Evolutionary conservation across 2,113 vertebrate species (phyloP), one percentile per base, ranked within the genome.

Genomic region (Mustelus asterias): DNA sequence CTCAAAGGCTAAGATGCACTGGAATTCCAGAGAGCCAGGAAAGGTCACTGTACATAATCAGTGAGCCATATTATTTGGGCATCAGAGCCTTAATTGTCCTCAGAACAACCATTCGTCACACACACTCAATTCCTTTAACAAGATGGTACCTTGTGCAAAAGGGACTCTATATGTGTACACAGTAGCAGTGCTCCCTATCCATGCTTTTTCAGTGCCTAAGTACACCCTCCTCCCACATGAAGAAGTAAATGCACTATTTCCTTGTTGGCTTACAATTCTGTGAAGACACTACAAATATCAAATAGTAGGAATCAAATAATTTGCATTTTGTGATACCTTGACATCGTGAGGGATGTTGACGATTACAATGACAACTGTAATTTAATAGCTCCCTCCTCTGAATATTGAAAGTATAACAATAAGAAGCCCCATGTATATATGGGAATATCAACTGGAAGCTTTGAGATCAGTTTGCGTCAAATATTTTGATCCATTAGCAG

Each of bases 321-420:
- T 93, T 93, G 60, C n/a, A 93, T 93, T 93, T 67, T 22, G 67
- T 37, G 60, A 93, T 65, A 65, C 13, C 89, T 93, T 63, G 22
- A 63, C 22, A 37, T 67, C 22, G 16, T 37, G 33, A 65, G 37
- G 60, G 60, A 93, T 65, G 89, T 16, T 93, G 89, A 65, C 63
- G 67, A 65, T 93, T 93, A 93, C 60, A 20, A 67, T 93, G 60
- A n/a, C 65, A 93, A 67, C 37, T 67, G 37, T 44, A 65, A 93
- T 93, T 93, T 65, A 65, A 65, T 65, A 93, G 89, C 33, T 93
- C 89, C 89, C 60, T 93, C 89, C 89, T 18, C n/a, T 67, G 60
- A 93, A 93, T 65, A 58, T 37, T 93, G 16, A 67, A 65, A 37
- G 60, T 93, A 93, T 93, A 93, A 93, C 89, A 93, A 65, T 37